Evolutionary conservation across 2,113 vertebrate genomes (phyloP), one percentile per base, ranked within the genome.

Genomic region (Gobiocypris rarus): DNA sequence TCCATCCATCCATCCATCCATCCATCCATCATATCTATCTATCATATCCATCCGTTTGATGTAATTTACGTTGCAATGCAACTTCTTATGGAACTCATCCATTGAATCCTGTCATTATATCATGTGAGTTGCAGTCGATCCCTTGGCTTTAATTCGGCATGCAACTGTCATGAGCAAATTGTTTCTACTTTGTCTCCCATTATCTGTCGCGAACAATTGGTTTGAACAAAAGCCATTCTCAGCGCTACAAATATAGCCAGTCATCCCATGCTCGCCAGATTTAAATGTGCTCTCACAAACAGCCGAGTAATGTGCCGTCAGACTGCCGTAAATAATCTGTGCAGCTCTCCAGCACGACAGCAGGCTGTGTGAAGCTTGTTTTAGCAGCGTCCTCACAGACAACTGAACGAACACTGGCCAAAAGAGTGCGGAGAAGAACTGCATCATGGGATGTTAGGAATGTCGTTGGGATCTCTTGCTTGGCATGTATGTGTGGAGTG

Each of bases 281-380:
- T 85, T 83, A 86, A 75, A 50, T 50, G 52, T 48, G 63, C 59
- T 69, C 31, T 79, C 52, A 26, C 54, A 81, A 86, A 71, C 86
- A 88, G 84, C 85, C 65, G 69, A 75, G 69, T 78, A 59, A 54
- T 85, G 83, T 61, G 69, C 77, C 28, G 38, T 81, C 73, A 86
- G 77, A 58, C 65, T 7, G 78, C 50, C 56, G 48, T 83, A 74
- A 84, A 75, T 88, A 84, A 67, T 54, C 45, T 59, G 67, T 31
- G 13, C 45, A 71, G 56, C 56, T 50, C 81, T 70, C 41, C 73
- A 22, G 19, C 24, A 34, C 31, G 63, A 28, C 48, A 38, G 48
- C 48, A 73, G 17, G 13, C 58, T 43, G 9, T 19, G 19, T 56
- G 31, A 75, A 58, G 26, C 84, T 59, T 22, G 34, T 87, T 84